A percentile compares a stretch with the other conserved stretches of the same genome.
phyloP scores from a whole-genome alignment of 2,888 invertebrate genomes.

The Therioaphis trifolii region DNA sequence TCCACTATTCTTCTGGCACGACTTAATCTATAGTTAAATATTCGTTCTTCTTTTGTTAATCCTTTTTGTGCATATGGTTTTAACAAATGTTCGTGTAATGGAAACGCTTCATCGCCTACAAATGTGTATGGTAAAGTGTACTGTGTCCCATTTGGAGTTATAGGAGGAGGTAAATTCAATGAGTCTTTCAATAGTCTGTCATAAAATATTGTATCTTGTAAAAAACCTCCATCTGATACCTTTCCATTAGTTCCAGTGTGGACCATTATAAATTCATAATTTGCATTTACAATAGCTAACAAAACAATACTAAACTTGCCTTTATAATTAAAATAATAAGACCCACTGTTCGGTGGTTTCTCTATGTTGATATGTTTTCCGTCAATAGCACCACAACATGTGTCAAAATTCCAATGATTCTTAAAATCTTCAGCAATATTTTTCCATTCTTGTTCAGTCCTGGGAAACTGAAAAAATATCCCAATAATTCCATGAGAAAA shows the following conservation, averaged over 20 bases:
- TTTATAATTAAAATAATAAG: no score
- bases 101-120: constrained; percentile 64
- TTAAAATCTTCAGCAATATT: constrained; percentile 61
- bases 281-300: no score
- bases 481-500: no score
- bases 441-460: no score
- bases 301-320: no score
- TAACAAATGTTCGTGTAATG: constrained; percentile 63
- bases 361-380: constrained; percentile 66
- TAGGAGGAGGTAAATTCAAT: constrained; percentile 63
- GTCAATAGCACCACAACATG: constrained; percentile 66
- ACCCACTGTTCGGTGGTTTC: constrained; percentile 64
- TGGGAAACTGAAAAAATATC: no score
- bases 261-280: constrained; percentile 66
- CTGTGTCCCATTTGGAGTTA: neutral
- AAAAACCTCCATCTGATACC: constrained; percentile 66
- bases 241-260: constrained; percentile 66
- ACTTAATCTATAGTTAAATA: constrained; percentile 66
- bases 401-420: no score
- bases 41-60: constrained; percentile 58
- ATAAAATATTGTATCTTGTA: constrained; percentile 64
- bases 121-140: constrained; percentile 56
- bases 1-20: constrained; percentile 63
- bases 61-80: constrained; percentile 64
- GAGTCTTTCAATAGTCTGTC: constrained; percentile 42